Evolutionary conservation across 1,140 invertebrate genomes (phyloP).

Genomic region (Heterodera schachtii): DNA sequence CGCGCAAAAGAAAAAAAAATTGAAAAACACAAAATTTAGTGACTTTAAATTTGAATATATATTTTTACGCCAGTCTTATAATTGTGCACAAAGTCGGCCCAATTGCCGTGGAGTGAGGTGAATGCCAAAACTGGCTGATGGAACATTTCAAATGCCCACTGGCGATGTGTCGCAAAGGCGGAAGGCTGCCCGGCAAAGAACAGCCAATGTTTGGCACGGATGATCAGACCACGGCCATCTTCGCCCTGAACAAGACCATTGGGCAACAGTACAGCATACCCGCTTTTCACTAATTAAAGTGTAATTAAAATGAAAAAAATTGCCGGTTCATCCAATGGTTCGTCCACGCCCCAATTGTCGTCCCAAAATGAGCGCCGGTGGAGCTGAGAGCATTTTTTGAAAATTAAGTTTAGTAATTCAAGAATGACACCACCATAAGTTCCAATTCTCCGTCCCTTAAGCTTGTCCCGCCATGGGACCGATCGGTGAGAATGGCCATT

Average conservation of each 20-base stretch:
- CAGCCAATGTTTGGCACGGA: conserved; percentile 73
- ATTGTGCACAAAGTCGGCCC: conserved; percentile 24
- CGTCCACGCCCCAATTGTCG: conserved; percentile 84
- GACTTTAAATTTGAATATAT: neutral
- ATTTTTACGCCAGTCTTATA: conserved; percentile 22
- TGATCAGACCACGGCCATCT: conserved; percentile 74
- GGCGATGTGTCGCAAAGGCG: conserved; percentile 22
- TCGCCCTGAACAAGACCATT: conserved; percentile 64
- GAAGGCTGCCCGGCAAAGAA: conserved; percentile 29
- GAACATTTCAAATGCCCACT: conserved; percentile 50
- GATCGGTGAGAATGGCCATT: conserved; percentile 78
- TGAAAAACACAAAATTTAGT: neutral
- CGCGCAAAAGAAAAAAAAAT: neutral
- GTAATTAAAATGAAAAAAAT: neutral
- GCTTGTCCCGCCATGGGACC: conserved; percentile 83
- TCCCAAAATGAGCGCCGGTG: conserved; percentile 83
- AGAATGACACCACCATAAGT: conserved; percentile 68
- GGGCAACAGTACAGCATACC: neutral
- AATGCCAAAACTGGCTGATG: conserved; percentile 54
- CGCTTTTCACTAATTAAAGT: too few relatives aligned
- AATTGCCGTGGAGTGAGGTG: conserved; percentile 20
- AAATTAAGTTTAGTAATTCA: neutral
- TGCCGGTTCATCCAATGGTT: conserved; percentile 82
- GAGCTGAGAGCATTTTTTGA: conserved; percentile 68
- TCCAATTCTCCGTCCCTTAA: conserved; percentile 74